Evolutionary conservation across 1,140 invertebrate species (phyloP).

Genomic region (Nebria ingens): DNA sequence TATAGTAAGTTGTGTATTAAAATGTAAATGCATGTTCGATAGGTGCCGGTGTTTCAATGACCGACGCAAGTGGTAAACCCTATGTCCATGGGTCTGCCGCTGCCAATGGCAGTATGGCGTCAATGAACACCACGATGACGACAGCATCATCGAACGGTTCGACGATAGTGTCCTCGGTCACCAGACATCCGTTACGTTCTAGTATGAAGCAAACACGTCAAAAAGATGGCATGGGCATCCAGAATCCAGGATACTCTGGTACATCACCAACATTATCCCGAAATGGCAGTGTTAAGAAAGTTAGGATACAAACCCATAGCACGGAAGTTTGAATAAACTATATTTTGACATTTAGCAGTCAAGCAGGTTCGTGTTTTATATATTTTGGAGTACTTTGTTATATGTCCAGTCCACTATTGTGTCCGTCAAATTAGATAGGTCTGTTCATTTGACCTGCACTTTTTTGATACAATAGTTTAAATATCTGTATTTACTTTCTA

Average conservation of each 20-base stretch:
- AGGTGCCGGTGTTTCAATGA: slow-evolving; percentile 61
- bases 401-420: no score
- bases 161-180: slow-evolving; percentile 45
- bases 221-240: slow-evolving; percentile 58
- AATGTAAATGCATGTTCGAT: slow-evolving; percentile 20
- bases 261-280: slow-evolving; percentile 67
- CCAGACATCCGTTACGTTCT: slow-evolving; percentile 64
- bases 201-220: slow-evolving; percentile 71
- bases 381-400: no score
- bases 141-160: slow-evolving; percentile 49
- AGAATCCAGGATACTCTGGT: slow-evolving; percentile 72
- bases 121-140: slow-evolving; percentile 62
- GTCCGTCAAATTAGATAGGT: no score
- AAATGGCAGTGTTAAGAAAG: slow-evolving; percentile 77
- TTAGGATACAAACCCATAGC: slow-evolving; percentile 77
- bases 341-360: no score
- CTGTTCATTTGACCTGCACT: no score
- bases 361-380: no score
- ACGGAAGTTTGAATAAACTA: slow-evolving; percentile 62
- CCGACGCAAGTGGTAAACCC: slow-evolving; percentile 69
- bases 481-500: no score
- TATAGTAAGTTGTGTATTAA: neutral
- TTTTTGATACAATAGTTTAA: no score
- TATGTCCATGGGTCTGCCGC: slow-evolving; percentile 46
- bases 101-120: slow-evolving; percentile 65